These are phyloP conservation scores for Hedychridium roseum DNA, from an alignment of 2,888 invertebrate species.

Conservation along the genomic window DNA sequence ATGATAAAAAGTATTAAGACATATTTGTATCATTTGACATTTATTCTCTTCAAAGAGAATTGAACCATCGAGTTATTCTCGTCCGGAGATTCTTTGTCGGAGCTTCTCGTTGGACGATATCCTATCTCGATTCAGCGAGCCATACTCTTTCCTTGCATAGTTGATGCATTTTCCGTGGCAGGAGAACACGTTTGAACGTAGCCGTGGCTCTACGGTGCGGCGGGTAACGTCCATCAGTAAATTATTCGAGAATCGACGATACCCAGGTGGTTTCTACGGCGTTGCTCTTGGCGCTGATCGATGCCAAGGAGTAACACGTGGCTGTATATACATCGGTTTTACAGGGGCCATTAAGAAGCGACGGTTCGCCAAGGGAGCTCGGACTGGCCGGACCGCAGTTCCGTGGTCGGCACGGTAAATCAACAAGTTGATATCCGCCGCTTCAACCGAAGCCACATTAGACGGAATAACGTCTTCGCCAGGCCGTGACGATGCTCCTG, in stretches of 20 bases:
- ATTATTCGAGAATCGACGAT: constrained; percentile 22
- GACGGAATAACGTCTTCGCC: constrained; percentile 13
- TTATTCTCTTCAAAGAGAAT: too few species aligned
- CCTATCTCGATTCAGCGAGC: too few species aligned
- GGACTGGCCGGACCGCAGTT: constrained; percentile 45
- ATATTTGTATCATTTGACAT: too few species aligned
- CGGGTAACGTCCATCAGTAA: constrained; percentile 17
- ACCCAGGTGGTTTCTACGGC: constrained; percentile 17
- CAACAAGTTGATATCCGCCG: constrained; percentile 60
- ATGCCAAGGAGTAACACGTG: constrained; percentile 20
- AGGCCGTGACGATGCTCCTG: too few species aligned
- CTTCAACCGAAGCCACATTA: constrained; percentile 27
- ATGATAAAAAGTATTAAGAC: too few species aligned
- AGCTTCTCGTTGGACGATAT: too few species aligned
- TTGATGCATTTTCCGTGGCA: too few species aligned
- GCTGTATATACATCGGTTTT: constrained; percentile 40
- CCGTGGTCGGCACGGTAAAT: constrained; percentile 54
- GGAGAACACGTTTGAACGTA: too few species aligned
- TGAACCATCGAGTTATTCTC: too few species aligned
- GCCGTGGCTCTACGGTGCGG: too few species aligned
- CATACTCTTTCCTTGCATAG: too few species aligned
- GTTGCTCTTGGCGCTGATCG: constrained; percentile 15
- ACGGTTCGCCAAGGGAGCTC: constrained; percentile 40
- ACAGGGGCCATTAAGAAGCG: constrained; percentile 42
- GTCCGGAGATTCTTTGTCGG: too few species aligned